Base-by-base conservation (phyloP, 92 coral and sea anemone genomes). In the Phymanthus crucifer region DNA sequence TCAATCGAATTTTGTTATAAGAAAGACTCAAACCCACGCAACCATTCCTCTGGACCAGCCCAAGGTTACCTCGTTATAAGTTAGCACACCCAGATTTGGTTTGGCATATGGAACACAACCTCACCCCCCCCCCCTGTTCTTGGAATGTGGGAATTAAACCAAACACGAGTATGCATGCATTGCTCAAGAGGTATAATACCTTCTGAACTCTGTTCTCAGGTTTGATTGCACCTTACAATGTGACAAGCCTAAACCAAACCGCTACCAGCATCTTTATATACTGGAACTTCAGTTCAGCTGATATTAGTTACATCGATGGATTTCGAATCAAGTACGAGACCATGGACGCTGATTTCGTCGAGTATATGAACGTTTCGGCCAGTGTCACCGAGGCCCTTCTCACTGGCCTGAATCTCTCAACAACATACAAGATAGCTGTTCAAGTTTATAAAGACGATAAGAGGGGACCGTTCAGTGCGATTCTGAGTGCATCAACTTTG, bases 251-350 rank as follows among this genome's bases (percentile, higher is more conserved):
- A 11, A n/a, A 12, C 7, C 72, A 17, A 19, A 38, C 19, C 48
- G 31, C 17, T 40, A 64, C 26, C 14, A 77, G 19, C 32, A 61
- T 77, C 45, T 24, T 6, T 4, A 43, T 75, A 24, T 35, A 33
- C 23, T 77, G 81, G 81, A 50, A 61, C 32, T 77, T 61, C 72
- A 65, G 58, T 16, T 16, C 68, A 9, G 32, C 81, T 26, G 72
- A 11, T 4, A 34, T 45, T 32, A 32, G 18, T 19, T 37, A 35
- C 24, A 64, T 64, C 17, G 31, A 12, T 1, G 72, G 81, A 27
- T 77, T 31, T 37, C 33, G 32, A 21, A 61, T 77, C 72, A 8
- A 23, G 21, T 77, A 61, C 40, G 65, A 61, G 14, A 13, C 68
- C 11, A 27, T 61, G 33, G 18, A 61, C 13, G 29, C 29, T 34